Conservation (phyloP, 2,797 vertebrate genomes). For the Eulemur mongoz region DNA sequence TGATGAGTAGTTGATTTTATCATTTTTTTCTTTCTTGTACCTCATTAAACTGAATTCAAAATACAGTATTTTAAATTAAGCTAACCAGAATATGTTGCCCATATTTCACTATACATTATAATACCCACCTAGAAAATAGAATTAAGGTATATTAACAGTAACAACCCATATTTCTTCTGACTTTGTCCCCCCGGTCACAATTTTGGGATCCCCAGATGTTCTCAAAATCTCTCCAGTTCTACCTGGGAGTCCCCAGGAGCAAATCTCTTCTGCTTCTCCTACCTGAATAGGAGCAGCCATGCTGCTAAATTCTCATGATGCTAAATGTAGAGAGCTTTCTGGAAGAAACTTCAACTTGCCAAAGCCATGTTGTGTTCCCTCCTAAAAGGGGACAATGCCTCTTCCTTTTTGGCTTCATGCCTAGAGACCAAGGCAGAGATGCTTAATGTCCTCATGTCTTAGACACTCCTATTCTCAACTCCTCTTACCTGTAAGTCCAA, state of each 20-base stretch:
- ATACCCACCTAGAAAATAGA: neutral
- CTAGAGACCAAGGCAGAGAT: neutral
- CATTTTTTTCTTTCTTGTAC: conserved; percentile 9
- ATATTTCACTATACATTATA: neutral
- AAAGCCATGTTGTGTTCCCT: neutral
- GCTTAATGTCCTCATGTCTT: neutral
- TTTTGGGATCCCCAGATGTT: neutral
- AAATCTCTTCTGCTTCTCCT: neutral
- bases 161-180: neutral
- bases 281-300: neutral
- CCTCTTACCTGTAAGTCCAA: neutral
- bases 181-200: neutral
- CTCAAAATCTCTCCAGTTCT: neutral
- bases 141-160: neutral
- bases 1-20: neutral
- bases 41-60: conserved; percentile 37
- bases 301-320: neutral
- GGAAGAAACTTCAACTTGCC: neutral
- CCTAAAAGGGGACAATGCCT: neutral
- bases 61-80: conserved; percentile 38
- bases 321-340: neutral
- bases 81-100: neutral
- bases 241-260: neutral
- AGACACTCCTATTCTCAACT: neutral
- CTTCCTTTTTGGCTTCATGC: neutral